Percentiles rank a stretch among this genome's conserved stretches.
These are phyloP conservation scores for Pungitius pungitius DNA, from an alignment of 2,113 vertebrate genomes.

Conservation along the genomic window DNA sequence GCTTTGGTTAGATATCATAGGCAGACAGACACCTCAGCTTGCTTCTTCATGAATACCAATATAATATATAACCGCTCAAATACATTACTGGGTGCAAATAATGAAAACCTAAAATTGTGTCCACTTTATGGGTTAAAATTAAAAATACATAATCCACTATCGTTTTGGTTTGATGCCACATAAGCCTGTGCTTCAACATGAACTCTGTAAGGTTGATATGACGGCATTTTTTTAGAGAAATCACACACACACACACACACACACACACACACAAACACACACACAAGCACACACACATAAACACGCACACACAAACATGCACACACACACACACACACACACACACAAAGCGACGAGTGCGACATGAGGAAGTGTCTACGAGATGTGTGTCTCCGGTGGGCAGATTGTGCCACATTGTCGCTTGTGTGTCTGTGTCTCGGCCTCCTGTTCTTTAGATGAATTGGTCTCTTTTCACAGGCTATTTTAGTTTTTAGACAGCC, in stretches of 20 bases:
- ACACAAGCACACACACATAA: neutral
- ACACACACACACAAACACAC: neutral
- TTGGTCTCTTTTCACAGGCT: constrained; percentile 56
- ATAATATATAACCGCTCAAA: neutral
- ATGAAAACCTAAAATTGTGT: neutral
- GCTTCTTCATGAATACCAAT: constrained; percentile 16
- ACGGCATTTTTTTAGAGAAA: neutral
- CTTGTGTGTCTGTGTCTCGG: constrained; percentile 40
- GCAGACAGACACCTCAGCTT: constrained; percentile 21
- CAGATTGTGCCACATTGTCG: neutral
- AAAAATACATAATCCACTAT: neutral
- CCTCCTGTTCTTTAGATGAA: constrained; percentile 39
- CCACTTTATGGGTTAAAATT: neutral
- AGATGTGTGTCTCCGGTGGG: neutral
- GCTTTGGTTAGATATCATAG: constrained; percentile 24
- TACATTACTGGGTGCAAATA: neutral
- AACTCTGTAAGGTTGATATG: neutral
- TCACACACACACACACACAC: neutral
- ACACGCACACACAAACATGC: neutral
- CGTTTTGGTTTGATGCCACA: constrained; percentile 9
- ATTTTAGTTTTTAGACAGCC: constrained; percentile 51
- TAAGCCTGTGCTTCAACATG: neutral
- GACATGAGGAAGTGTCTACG: constrained; percentile 13
- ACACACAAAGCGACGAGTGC: neutral
- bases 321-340: neutral